Evolutionary conservation across 2,797 vertebrate species (phyloP).

Genomic region (Pangasius sanitwongsei): DNA sequence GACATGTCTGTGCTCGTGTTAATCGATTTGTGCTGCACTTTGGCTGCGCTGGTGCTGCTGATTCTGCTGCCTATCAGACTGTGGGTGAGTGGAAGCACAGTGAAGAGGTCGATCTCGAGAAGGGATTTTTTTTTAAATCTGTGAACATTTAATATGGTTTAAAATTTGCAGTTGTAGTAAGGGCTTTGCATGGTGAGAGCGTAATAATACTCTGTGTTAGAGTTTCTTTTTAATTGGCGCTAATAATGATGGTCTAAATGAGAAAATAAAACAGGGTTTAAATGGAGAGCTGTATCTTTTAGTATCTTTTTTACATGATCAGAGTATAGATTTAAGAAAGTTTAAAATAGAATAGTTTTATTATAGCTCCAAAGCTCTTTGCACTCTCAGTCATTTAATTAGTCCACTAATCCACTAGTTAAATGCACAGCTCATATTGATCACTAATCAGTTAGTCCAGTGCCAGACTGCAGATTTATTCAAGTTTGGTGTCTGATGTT

Average conservation of each 20-base stretch:
- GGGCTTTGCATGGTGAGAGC: neutral
- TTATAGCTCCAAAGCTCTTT: neutral
- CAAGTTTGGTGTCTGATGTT: neutral
- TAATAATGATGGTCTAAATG: neutral
- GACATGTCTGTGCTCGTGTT: slow-evolving; percentile 57
- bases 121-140: neutral
- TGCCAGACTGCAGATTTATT: neutral
- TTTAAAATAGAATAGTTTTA: neutral
- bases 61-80: slow-evolving; percentile 49
- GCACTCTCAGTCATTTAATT: neutral
- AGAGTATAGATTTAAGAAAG: neutral
- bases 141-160: neutral
- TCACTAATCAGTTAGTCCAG: too few species aligned
- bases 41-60: slow-evolving; percentile 48
- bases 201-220: neutral
- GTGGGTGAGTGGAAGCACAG: slow-evolving; percentile 57
- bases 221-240: neutral
- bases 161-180: neutral
- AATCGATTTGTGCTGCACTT: slow-evolving; percentile 58
- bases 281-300: neutral
- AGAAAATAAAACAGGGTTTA: neutral
- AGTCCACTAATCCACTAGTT: too few species aligned
- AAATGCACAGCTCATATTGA: too few species aligned
- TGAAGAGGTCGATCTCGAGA: neutral
- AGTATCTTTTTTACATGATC: too few species aligned